Evolutionary conservation across 2,888 invertebrate species (phyloP).

Genomic region (Iselma pallidipennis): DNA sequence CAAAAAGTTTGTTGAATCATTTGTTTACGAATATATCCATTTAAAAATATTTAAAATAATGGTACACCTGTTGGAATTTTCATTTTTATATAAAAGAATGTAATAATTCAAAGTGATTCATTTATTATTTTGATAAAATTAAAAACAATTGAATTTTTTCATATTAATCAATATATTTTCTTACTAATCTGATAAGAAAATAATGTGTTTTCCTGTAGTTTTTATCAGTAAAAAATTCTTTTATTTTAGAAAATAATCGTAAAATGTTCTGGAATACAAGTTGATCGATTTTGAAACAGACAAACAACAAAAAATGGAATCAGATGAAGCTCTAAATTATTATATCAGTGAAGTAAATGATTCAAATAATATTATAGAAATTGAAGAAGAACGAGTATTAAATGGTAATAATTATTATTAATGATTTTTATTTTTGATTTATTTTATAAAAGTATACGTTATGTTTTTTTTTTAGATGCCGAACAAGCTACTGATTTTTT

Average conservation of each 20-base stretch:
- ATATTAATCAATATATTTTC: not conserved
- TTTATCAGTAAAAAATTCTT: not conserved
- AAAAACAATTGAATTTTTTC: not conserved
- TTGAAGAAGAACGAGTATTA: slow-evolving; percentile 44
- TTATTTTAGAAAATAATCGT: not conserved
- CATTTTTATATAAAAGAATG: no score
- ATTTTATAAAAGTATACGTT: not conserved
- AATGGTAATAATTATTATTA: slow-evolving; percentile 42
- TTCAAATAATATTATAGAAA: slow-evolving; percentile 46
- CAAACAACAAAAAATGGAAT: slow-evolving; percentile 42
- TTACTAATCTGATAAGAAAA: not conserved
- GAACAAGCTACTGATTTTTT: slow-evolving; percentile 79
- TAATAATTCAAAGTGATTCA: no score
- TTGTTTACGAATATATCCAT: no score
- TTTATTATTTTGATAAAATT: not conserved
- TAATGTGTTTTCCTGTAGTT: not conserved
- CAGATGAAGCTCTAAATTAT: slow-evolving; percentile 46
- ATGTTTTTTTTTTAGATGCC: slow-evolving; percentile 64
- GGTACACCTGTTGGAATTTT: no score
- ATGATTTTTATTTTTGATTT: slow-evolving; percentile 7
- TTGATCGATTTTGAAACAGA: not conserved
- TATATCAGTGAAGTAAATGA: slow-evolving; percentile 52
- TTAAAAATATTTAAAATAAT: no score
- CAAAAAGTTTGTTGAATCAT: no score
- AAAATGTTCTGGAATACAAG: not conserved